These are phyloP conservation scores for Parelbella ahira DNA, from an alignment of 2,888 invertebrate genomes.

Conservation along the genomic window DNA sequence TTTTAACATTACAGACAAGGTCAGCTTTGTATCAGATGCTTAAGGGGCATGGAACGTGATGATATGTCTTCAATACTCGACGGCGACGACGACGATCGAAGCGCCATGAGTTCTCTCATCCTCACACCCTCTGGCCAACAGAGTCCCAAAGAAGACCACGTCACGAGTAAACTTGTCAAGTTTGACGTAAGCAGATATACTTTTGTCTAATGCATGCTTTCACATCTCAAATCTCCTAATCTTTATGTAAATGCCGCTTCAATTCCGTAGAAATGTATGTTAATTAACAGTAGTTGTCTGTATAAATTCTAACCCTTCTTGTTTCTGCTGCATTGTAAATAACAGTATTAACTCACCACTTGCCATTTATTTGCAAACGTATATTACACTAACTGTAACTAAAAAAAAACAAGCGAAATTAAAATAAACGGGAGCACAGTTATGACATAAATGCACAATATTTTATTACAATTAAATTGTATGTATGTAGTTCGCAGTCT, in stretches of 20 bases:
- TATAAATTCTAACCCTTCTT: slow-evolving; percentile 25
- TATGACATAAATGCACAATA: slow-evolving; percentile 4
- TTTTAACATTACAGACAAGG: slow-evolving; percentile 88
- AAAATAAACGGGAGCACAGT: slow-evolving; percentile 8
- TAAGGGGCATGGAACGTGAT: slow-evolving; percentile 83
- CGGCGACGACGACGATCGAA: slow-evolving; percentile 87
- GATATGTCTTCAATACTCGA: slow-evolving; percentile 84
- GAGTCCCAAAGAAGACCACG: slow-evolving; percentile 66
- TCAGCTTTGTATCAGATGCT: slow-evolving; percentile 89
- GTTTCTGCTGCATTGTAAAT: no score
- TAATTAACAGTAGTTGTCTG: slow-evolving; percentile 29
- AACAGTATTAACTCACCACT: slow-evolving; percentile 60
- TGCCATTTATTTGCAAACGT: slow-evolving; percentile 48
- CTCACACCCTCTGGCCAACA: slow-evolving; percentile 64
- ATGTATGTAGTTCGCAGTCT: slow-evolving; percentile 1
- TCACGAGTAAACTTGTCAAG: slow-evolving; percentile 74
- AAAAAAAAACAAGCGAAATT: not conserved
- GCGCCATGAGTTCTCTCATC: slow-evolving; percentile 80
- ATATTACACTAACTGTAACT: slow-evolving; percentile 56
- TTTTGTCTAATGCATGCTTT: slow-evolving; percentile 8
- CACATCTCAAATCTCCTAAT: slow-evolving; percentile 3
- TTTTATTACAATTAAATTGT: not conserved
- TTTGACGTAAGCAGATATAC: slow-evolving; percentile 76
- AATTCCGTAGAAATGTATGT: slow-evolving; percentile 10
- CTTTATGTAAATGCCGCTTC: slow-evolving; percentile 4